phyloP scores from a whole-genome alignment of 2,888 invertebrate genomes.

The Oscheius sp. region DNA sequence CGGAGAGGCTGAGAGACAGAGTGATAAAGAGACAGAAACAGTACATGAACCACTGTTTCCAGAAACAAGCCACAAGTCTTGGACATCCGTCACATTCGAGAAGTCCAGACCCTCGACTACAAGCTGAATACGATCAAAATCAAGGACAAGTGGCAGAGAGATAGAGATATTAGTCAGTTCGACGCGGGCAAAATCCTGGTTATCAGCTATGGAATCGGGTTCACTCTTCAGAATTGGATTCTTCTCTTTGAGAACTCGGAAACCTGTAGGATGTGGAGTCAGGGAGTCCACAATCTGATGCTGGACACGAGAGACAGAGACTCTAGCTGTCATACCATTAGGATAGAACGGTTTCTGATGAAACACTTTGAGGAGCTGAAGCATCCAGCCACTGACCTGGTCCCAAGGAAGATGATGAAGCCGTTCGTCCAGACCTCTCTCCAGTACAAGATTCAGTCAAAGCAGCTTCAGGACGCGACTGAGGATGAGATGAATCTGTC shows the following conservation, averaged over 20 bases:
- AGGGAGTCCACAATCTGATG: slow-evolving; percentile 67
- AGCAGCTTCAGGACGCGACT: slow-evolving; percentile 68
- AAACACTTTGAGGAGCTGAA: slow-evolving; percentile 68
- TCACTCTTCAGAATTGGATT: slow-evolving; percentile 65
- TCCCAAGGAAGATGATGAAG: slow-evolving; percentile 72
- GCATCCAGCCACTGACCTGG: slow-evolving; percentile 54
- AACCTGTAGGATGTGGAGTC: slow-evolving; percentile 65
- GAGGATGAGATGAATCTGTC: slow-evolving; percentile 66
- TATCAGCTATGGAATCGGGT: slow-evolving; percentile 66
- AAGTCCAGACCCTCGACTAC: slow-evolving; percentile 69
- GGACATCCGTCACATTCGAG: slow-evolving; percentile 67
- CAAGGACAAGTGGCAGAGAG: slow-evolving; percentile 71
- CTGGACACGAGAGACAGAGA: slow-evolving; percentile 56
- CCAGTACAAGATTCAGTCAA: slow-evolving; percentile 70
- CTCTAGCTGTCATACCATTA: slow-evolving; percentile 58
- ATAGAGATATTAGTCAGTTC: slow-evolving; percentile 62
- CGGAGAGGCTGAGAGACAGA: no score
- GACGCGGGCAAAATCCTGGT: slow-evolving; percentile 65
- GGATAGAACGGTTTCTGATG: slow-evolving; percentile 68
- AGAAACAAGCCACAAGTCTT: slow-evolving; percentile 58
- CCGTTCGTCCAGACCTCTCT: slow-evolving; percentile 72
- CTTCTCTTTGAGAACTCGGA: slow-evolving; percentile 67
- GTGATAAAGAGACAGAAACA: neutral
- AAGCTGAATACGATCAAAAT: slow-evolving; percentile 65
- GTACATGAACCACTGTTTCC: slow-evolving; percentile 1